Evolutionary conservation across 2,113 vertebrate genomes (phyloP).

Genomic region (Herpailurus yagouaroundi): DNA sequence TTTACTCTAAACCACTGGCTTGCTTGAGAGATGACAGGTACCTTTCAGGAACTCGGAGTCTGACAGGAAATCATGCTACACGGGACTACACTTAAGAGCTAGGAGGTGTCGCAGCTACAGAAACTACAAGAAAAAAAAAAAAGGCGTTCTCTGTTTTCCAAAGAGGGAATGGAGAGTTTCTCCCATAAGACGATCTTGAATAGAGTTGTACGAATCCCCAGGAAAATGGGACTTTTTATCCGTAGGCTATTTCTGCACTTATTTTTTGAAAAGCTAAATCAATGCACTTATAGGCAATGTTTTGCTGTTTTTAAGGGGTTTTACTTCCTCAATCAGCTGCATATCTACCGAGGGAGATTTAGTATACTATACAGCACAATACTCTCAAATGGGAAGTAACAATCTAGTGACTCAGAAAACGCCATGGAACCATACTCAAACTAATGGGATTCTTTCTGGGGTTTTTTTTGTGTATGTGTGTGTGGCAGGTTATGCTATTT

Average conservation of each 20-base stretch:
- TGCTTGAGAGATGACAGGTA: not conserved
- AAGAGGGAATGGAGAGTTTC: not conserved
- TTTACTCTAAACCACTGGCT: not conserved
- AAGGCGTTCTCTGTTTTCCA: not conserved
- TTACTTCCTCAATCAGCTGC: slow-evolving; percentile 50
- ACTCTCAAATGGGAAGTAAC: slow-evolving; percentile 53
- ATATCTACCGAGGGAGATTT: not conserved
- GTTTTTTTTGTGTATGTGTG: not conserved
- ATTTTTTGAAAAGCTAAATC: slow-evolving; percentile 26
- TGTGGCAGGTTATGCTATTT: not conserved
- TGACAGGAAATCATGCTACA: not conserved
- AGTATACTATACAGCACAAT: rapidly evolving
- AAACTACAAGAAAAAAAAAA: not conserved
- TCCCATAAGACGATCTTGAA: not conserved
- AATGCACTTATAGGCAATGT: not conserved
- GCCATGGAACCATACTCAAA: not conserved
- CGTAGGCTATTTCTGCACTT: not conserved
- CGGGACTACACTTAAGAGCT: not conserved
- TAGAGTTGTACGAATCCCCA: not conserved
- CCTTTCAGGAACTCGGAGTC: not conserved
- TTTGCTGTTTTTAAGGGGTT: slow-evolving; percentile 57
- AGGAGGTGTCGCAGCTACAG: not conserved
- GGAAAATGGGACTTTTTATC: not conserved
- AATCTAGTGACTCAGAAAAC: slow-evolving; percentile 36
- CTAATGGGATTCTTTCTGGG: not conserved